A percentile compares a stretch with the other conserved stretches of the same genome.
Conservation (phyloP, 53 echinoderm and acorn worm species). For the Hippasteria phrygiana region DNA sequence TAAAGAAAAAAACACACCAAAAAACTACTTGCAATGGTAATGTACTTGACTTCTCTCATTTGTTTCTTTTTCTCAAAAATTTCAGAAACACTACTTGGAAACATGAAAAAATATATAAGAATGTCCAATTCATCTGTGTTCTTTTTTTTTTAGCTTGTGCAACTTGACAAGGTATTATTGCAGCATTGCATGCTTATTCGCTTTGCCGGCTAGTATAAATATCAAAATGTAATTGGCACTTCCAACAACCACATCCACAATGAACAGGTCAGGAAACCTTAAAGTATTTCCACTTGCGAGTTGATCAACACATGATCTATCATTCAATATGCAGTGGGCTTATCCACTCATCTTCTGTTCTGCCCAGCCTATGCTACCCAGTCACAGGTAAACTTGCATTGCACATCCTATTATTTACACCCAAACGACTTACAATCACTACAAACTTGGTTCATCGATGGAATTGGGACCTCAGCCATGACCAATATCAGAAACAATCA, state of each 20-base stretch:
- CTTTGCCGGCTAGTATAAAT: background rate
- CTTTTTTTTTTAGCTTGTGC: slow-evolving; percentile 5
- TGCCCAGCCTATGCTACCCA: background rate
- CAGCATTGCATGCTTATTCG: background rate
- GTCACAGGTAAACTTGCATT: background rate
- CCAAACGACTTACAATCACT: background rate
- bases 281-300: background rate
- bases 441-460: background rate
- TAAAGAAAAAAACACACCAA: too few relatives aligned
- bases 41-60: background rate
- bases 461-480: too few relatives aligned
- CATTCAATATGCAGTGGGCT: too few relatives aligned
- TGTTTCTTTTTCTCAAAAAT: background rate
- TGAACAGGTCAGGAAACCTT: background rate
- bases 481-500: too few relatives aligned
- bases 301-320: background rate
- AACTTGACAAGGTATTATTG: slow-evolving; percentile 3
- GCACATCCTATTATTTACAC: background rate
- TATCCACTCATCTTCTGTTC: background rate
- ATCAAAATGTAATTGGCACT: background rate
- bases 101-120: slow-evolving; percentile 48
- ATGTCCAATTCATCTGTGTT: background rate
- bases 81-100: slow-evolving; percentile 1
- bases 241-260: background rate
- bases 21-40: background rate